phyloP scores from a whole-genome alignment of 2,888 invertebrate species.

The Balanococcus diminutus region DNA sequence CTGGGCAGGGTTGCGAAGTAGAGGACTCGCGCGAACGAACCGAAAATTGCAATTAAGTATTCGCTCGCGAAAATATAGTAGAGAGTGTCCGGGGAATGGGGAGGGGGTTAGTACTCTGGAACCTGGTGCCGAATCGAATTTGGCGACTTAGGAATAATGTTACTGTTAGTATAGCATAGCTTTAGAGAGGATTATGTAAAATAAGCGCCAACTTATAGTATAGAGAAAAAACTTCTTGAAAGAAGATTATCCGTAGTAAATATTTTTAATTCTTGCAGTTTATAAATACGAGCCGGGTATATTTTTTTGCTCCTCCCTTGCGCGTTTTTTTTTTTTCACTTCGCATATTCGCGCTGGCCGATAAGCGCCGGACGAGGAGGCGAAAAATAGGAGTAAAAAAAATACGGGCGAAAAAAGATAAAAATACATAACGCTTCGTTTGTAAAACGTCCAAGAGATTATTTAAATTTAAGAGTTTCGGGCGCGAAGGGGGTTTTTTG shows the following conservation, averaged over 20 bases:
- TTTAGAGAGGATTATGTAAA: conserved; percentile 23
- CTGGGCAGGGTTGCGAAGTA: no score
- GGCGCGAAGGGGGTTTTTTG: neutral
- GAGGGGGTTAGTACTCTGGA: no score
- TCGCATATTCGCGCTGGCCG: neutral
- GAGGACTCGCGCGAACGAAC: neutral
- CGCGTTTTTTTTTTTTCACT: neutral
- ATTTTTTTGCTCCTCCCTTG: neutral
- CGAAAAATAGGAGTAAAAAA: neutral
- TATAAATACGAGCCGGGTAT: neutral
- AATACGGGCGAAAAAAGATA: conserved; percentile 17
- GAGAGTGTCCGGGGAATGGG: no score
- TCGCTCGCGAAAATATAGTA: neutral
- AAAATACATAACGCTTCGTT: conserved; percentile 52
- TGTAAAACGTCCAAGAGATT: conserved; percentile 52
- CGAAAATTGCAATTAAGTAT: conserved; percentile 21
- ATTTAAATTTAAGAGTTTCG: conserved; percentile 52
- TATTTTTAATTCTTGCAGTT: conserved; percentile 47
- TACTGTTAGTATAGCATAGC: neutral
- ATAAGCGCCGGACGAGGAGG: neutral
- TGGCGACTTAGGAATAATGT: conserved; percentile 26
- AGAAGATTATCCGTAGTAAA: conserved; percentile 43
- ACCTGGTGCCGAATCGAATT: neutral
- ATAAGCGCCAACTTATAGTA: neutral
- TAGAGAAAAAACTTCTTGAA: conserved; percentile 43